Evolutionary conservation across 2,888 invertebrate species (phyloP), one percentile per base, ranked within the genome.

Genomic region (Dolichomitus sp.): DNA sequence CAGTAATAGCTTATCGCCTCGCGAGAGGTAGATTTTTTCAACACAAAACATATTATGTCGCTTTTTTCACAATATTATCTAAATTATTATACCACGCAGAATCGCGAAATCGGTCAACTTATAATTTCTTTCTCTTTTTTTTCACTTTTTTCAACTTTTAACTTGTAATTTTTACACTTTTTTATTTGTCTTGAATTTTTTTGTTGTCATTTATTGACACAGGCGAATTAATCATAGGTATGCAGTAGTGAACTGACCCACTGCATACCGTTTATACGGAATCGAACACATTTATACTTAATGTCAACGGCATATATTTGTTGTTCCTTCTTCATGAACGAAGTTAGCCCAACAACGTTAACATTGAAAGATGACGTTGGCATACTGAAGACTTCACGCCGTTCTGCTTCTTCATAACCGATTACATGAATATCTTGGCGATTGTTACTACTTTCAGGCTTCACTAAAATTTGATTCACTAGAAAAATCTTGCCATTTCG

Each of bases 161-260:
- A n/a, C n/a, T n/a, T n/a, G n/a, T n/a, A n/a, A n/a, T n/a, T n/a
- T n/a, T n/a, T n/a, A n/a, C n/a, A n/a, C n/a, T n/a, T n/a, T n/a
- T n/a, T 45, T 45, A 11, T 5, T 9, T 45, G 45, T 45, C 45
- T 23, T 23, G 23, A 45, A 7, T 9, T 45, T 45, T 45, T 45
- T 45, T 45, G 45, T 45, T 45, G 45, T 11, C 45, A 45, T 45
- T 45, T 45, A n/a, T 45, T n/a, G 45, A 45, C 45, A 45, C 45
- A 4, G 45, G 11, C 12, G 11, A 45, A 45, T 52, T 52, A 52
- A 45, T 66, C 48, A 19, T 52, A 70, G 27, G 70, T 70, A 37
- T 70, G 70, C 30, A 70, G 30, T 23, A 70, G 33, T 54, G 54
- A 54, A 70, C n/a, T 54, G n/a, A 70, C 54, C 33, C 54, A 70